A percentile compares a stretch with the other conserved stretches of the same genome.
Evolutionary conservation across 2,888 invertebrate genomes (phyloP).

Genomic region (Thelaira solivaga): DNA sequence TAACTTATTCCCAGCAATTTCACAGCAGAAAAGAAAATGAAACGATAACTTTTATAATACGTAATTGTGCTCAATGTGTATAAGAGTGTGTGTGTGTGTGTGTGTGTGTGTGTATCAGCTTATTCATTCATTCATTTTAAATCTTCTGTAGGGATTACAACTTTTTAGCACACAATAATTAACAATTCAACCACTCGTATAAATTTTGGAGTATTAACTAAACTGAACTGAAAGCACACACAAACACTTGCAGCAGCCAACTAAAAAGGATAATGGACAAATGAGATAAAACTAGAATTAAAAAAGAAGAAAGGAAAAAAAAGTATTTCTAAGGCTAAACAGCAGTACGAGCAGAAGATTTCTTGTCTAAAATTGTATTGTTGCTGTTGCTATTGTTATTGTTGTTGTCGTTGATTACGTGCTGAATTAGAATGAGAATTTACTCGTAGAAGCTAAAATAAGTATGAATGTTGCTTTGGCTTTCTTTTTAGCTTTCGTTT

Average conservation of each 20-base stretch:
- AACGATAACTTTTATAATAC: slow-evolving; percentile 9
- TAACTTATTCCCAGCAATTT: slow-evolving; percentile 34
- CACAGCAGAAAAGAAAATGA: neutral
- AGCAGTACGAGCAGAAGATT: slow-evolving; percentile 14
- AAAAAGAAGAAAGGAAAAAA: neutral
- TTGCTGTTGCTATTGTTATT: neutral
- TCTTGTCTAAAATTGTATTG: slow-evolving; percentile 1
- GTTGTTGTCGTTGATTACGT: slow-evolving; percentile 16
- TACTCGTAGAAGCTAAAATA: neutral
- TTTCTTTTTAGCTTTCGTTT: slow-evolving; percentile 38
- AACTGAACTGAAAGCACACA: slow-evolving; percentile 13
- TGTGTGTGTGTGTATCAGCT: neutral
- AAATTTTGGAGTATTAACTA: slow-evolving; percentile 62
- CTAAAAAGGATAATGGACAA: slow-evolving; percentile 51
- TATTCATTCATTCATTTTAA: slow-evolving; percentile 46
- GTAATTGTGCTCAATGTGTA: neutral
- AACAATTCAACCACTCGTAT: slow-evolving; percentile 63
- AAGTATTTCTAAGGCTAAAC: neutral
- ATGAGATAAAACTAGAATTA: slow-evolving; percentile 45
- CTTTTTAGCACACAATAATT: slow-evolving; percentile 64
- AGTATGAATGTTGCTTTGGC: slow-evolving; percentile 4
- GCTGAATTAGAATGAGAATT: neutral
- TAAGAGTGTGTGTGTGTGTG: neutral
- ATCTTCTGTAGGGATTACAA: slow-evolving; percentile 63
- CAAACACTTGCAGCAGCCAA: neutral